phyloP scores from a whole-genome alignment of 2,797 vertebrate genomes.

The Aulostomus chinensis region DNA sequence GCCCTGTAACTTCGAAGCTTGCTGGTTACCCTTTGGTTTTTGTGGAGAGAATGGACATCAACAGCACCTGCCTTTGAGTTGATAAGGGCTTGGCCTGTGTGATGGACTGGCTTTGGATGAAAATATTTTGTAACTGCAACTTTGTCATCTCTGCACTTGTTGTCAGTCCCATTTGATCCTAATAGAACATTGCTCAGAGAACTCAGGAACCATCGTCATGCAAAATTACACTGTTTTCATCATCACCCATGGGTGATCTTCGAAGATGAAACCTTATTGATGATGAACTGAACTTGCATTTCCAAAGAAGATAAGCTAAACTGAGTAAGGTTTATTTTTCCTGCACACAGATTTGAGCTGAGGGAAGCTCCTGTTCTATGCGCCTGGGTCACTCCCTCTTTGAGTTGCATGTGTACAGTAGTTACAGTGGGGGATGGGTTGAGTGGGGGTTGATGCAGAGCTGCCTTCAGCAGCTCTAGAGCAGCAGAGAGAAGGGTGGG shows the following conservation, averaged over 20 bases:
- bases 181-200: constrained; percentile 30
- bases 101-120: constrained; percentile 20
- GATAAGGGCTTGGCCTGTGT: not conserved
- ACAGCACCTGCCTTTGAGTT: constrained; percentile 18
- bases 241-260: not conserved
- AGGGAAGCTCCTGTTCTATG: constrained; percentile 27
- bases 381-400: constrained; percentile 39
- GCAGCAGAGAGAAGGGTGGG: constrained; percentile 48
- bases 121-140: constrained; percentile 26
- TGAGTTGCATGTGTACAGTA: constrained; percentile 56
- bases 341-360: constrained; percentile 18
- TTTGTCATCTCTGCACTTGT: constrained; percentile 43
- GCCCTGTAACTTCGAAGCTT: constrained; percentile 11
- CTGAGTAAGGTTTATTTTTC: constrained; percentile 27
- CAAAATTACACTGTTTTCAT: too few relatives aligned
- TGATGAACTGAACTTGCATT: not conserved
- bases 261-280: not conserved
- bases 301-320: not conserved
- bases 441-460: constrained; percentile 57
- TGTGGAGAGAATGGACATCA: not conserved
- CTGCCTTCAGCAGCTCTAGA: constrained; percentile 45
- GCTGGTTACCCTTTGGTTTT: constrained; percentile 11
- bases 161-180: constrained; percentile 25
- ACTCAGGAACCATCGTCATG: constrained; percentile 1
- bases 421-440: constrained; percentile 66